Conservation (phyloP, 2,888 invertebrate species). For the Meteorus cinctellus region DNA sequence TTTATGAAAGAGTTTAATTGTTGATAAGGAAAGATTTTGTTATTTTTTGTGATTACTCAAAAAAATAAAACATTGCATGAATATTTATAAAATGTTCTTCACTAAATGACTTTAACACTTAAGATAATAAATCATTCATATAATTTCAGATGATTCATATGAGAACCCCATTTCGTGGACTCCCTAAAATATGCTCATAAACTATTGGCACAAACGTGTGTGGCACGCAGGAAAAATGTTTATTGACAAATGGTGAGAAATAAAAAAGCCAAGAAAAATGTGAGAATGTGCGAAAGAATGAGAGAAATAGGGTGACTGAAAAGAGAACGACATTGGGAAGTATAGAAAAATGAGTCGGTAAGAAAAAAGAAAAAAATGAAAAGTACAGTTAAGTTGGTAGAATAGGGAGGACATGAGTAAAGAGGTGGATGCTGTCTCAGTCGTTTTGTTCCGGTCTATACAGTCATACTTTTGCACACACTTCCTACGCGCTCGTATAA, state of each 20-base stretch:
- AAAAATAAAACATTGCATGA: too few species aligned
- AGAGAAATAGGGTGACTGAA: constrained; percentile 16
- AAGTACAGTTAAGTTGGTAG: constrained; percentile 13
- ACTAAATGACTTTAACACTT: too few species aligned
- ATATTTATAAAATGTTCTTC: too few species aligned
- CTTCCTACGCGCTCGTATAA: background rate
- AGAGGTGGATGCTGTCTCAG: constrained; percentile 38
- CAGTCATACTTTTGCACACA: constrained; percentile 14
- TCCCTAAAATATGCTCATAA: constrained; percentile 22
- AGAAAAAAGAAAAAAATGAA: constrained; percentile 19
- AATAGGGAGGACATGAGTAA: constrained; percentile 42
- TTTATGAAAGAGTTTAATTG: background rate
- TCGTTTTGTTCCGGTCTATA: constrained; percentile 19
- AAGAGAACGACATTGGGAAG: background rate
- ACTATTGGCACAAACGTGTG: constrained; percentile 1
- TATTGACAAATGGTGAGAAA: constrained; percentile 43
- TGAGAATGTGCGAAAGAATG: constrained; percentile 29
- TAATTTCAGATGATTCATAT: constrained; percentile 25
- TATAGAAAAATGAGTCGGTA: constrained; percentile 7
- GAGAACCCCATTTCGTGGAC: background rate
- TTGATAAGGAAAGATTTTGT: too few species aligned
- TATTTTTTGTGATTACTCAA: too few species aligned
- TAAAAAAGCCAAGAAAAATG: constrained; percentile 18
- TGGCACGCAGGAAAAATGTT: constrained; percentile 30
- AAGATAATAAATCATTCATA: constrained; percentile 16